These are phyloP conservation scores for Erynnis tages DNA, from an alignment of 2,888 invertebrate species.

Conservation along the genomic window DNA sequence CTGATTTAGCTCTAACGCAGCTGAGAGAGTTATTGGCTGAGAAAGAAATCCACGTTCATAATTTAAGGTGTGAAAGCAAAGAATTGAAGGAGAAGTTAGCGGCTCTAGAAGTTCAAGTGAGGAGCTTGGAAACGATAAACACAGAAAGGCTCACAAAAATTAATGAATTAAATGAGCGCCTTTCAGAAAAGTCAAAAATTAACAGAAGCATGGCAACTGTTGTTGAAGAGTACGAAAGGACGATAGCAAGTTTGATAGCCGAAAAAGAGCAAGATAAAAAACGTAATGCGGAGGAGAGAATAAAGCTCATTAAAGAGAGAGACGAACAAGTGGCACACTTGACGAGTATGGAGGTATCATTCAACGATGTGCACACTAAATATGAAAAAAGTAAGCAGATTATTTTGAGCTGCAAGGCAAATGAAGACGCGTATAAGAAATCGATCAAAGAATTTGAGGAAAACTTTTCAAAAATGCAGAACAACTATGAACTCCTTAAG, in stretches of 20 bases:
- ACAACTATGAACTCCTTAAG: slow-evolving; percentile 92
- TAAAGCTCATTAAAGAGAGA: slow-evolving; percentile 78
- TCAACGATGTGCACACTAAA: slow-evolving; percentile 83
- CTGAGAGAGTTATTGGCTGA: slow-evolving; percentile 78
- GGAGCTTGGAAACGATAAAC: slow-evolving; percentile 55
- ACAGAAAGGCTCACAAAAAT: slow-evolving; percentile 59
- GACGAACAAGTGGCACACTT: slow-evolving; percentile 83
- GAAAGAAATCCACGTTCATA: slow-evolving; percentile 77
- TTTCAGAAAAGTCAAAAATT: slow-evolving; percentile 66
- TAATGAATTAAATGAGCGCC: slow-evolving; percentile 60
- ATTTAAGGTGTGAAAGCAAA: slow-evolving; percentile 72
- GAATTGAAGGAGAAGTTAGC: slow-evolving; percentile 71
- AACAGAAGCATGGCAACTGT: slow-evolving; percentile 84
- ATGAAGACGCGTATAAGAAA: slow-evolving; percentile 85
- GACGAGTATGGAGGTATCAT: slow-evolving; percentile 83
- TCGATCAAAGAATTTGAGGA: slow-evolving; percentile 86
- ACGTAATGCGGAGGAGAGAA: slow-evolving; percentile 76
- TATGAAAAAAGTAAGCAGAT: slow-evolving; percentile 85
- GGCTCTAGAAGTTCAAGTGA: slow-evolving; percentile 62
- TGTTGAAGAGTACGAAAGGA: slow-evolving; percentile 89
- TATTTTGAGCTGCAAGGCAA: slow-evolving; percentile 76
- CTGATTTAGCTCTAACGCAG: slow-evolving; percentile 61
- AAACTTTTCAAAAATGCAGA: slow-evolving; percentile 87
- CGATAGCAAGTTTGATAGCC: slow-evolving; percentile 87
- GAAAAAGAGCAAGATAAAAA: slow-evolving; percentile 87